phyloP scores from a whole-genome alignment of 30 jellyfish, hydroid and myxozoan genomes.

The Hydra vulgaris region DNA sequence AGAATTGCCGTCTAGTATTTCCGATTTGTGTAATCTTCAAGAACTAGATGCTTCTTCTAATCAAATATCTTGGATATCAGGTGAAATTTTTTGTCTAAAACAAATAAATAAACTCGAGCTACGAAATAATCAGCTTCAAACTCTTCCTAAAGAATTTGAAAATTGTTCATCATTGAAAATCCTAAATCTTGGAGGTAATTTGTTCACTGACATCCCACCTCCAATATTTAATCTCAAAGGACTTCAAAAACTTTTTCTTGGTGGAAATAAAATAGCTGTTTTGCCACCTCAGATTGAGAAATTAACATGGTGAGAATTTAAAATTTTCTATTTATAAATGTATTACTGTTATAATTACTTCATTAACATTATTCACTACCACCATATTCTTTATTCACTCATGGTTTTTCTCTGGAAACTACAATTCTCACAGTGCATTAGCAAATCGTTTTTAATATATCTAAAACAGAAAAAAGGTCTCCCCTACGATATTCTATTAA shows the following conservation, averaged over 20 bases:
- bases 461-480: no score
- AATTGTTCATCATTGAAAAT: slow-evolving; percentile 35
- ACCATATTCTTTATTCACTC: no score
- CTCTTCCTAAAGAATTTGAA: slow-evolving; percentile 74
- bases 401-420: no score
- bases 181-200: slow-evolving; percentile 80
- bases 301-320: slow-evolving; percentile 45
- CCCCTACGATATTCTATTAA: no score
- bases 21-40: slow-evolving; percentile 46
- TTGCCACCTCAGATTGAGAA: slow-evolving; percentile 50
- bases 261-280: slow-evolving; percentile 61
- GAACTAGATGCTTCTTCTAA: slow-evolving; percentile 89
- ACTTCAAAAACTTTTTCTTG: slow-evolving; percentile 76
- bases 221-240: slow-evolving; percentile 40
- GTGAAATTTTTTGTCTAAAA: slow-evolving; percentile 54
- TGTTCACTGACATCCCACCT: slow-evolving; percentile 47
- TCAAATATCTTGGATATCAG: slow-evolving; percentile 82
- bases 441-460: no score
- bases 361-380: no score
- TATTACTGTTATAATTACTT: not conserved
- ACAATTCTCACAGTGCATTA: no score
- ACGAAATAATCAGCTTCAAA: slow-evolving; percentile 58
- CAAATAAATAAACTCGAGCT: slow-evolving; percentile 47
- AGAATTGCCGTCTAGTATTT: slow-evolving; percentile 55
- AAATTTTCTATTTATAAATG: not conserved